These are phyloP conservation scores for Lepidurus arcticus DNA, from an alignment of 1,140 invertebrate genomes.

Conservation along the genomic window DNA sequence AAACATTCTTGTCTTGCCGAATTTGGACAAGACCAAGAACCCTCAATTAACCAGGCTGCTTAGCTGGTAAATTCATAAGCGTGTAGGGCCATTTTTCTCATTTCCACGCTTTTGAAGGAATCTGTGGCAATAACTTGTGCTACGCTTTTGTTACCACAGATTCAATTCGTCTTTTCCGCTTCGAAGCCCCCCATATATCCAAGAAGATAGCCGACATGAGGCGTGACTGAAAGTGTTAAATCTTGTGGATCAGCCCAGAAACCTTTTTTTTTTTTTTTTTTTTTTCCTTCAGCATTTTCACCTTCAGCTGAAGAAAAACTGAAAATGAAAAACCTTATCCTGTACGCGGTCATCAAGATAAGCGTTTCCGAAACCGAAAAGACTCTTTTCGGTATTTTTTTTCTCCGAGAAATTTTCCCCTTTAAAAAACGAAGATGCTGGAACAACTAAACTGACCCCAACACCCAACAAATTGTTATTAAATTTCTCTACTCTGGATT, in stretches of 20 bases:
- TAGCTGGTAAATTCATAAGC: neutral
- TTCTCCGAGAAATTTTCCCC: neutral
- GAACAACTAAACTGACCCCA: neutral
- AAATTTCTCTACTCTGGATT: too few relatives aligned
- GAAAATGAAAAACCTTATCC: neutral
- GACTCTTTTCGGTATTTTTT: neutral
- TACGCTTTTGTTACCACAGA: neutral
- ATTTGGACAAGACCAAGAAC: too few relatives aligned
- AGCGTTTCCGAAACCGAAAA: neutral
- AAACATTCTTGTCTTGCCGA: too few relatives aligned
- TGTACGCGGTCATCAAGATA: neutral
- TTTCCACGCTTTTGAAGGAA: neutral
- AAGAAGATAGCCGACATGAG: neutral
- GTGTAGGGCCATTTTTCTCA: neutral
- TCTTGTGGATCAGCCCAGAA: neutral
- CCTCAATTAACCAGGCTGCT: neutral
- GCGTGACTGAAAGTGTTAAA: slow-evolving; percentile 6
- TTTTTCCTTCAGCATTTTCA: neutral
- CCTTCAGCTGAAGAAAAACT: neutral
- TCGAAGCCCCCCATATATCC: neutral
- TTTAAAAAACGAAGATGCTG: neutral
- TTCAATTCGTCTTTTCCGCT: neutral
- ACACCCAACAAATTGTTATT: neutral
- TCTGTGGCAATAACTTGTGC: neutral
- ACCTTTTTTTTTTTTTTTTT: neutral